phyloP scores from a whole-genome alignment of 2,797 vertebrate species.

The Phataginus tetradactyla region DNA sequence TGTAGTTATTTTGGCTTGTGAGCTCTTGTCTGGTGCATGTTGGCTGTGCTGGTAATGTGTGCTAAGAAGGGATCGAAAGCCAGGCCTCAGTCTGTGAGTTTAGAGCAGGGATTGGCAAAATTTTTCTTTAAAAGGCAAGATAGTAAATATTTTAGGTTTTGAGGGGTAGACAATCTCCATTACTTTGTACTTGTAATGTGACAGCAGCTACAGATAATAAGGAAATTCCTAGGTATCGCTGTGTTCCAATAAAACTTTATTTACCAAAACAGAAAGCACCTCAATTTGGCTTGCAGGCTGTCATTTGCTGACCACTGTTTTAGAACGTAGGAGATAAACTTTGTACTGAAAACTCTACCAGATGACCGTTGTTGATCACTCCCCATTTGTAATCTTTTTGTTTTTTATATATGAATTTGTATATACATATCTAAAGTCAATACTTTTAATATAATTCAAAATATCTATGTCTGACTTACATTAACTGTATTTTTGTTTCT shows the following conservation, averaged over 20 bases:
- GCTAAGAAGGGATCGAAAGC: background rate
- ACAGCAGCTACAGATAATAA: background rate
- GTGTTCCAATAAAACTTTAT: slow-evolving; percentile 33
- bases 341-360: background rate
- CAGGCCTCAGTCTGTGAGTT: background rate
- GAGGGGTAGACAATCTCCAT: background rate
- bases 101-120: background rate
- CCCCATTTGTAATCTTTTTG: background rate
- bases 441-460: background rate
- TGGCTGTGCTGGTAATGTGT: too few relatives aligned
- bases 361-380: background rate
- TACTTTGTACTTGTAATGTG: background rate
- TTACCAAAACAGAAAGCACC: background rate
- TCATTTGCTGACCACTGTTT: background rate
- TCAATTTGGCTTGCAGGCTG: background rate
- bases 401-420: background rate
- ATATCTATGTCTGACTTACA: background rate
- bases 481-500: background rate
- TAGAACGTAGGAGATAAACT: background rate
- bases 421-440: background rate
- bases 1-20: background rate
- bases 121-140: background rate
- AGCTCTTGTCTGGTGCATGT: background rate
- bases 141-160: background rate
- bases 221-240: background rate